phyloP scores from a whole-genome alignment of 2,888 invertebrate genomes.

The Leptopilina drosophilae region DNA sequence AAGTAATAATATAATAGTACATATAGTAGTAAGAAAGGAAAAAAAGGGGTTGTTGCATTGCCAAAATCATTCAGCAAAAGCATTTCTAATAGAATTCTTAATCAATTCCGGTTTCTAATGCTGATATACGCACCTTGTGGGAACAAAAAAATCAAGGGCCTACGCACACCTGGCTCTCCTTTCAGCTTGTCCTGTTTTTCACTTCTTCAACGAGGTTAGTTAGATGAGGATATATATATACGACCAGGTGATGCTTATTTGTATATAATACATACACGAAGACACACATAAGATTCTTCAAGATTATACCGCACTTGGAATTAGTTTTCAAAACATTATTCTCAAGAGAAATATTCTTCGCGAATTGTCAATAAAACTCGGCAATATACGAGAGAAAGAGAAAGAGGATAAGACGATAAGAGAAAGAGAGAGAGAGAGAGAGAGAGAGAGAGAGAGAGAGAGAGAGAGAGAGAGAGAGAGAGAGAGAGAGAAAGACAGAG shows the following conservation, averaged over 20 bases:
- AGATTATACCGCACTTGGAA: slow-evolving; percentile 11
- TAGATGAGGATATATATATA: slow-evolving; percentile 22
- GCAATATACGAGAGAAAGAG: too few species aligned
- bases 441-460: background rate
- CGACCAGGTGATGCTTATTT: slow-evolving; percentile 18
- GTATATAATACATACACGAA: background rate
- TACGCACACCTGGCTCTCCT: slow-evolving; percentile 37
- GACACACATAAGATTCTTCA: background rate
- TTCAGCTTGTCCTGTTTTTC: slow-evolving; percentile 28
- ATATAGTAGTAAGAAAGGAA: too few species aligned
- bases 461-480: too few species aligned
- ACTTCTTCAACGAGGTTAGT: slow-evolving; percentile 34
- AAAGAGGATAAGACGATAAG: too few species aligned
- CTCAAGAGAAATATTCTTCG: background rate
- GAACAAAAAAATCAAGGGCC: slow-evolving; percentile 26
- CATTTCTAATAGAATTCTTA: slow-evolving; percentile 32
- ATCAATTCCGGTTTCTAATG: slow-evolving; percentile 27
- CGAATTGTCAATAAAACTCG: background rate
- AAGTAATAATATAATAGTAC: too few species aligned
- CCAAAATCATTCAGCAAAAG: background rate
- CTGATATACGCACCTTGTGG: slow-evolving; percentile 31
- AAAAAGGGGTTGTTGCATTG: slow-evolving; percentile 27
- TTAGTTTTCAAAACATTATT: background rate
- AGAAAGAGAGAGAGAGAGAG: too few species aligned
- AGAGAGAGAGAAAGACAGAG: background rate